Base-by-base conservation (phyloP, 2,113 vertebrate species). In the Ophthalmolycus amberensis region DNA sequence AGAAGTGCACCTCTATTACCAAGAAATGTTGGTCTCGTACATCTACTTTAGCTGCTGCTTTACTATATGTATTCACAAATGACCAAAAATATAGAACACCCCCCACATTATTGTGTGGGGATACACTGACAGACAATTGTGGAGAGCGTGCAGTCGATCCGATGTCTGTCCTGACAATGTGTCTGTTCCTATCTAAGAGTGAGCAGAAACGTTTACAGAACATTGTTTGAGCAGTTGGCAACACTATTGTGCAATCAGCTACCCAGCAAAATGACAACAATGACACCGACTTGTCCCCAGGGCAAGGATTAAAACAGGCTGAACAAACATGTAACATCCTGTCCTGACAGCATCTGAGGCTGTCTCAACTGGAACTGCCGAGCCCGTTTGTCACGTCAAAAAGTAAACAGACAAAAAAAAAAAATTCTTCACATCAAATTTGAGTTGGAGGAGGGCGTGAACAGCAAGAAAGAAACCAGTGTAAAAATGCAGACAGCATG, bases 401-500 rank as follows among this genome's bases (percentile, higher is more conserved):
- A 25, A 25, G 25, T 25, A 25, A 25, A 25, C 25, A 25, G 25
- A 25, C 25, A 25, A 25, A 25, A 25, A 25, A 25, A 25, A 25
- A 25, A 25, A 25, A 25, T 25, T 72, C 8, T 22, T 59, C 6
- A 74, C 3, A 52, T 75, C 62, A 46, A 32, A 64, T 77, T 66
- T 0, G 9, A 75, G 38, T 38, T 37, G 29, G 77, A 32, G 72
- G 82, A 22, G 71, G 79, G 78, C 5, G 48, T 89, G 42, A 70
- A 60, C 1, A 68, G 40, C 27, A 73, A 67, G 85, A 29, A 71
- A 73, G 85, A 29, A 71, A 73, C 63, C 9, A 2, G 69, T 38
- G 29, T 56, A 29, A 75, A 72, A 83, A 81, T 46, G 37, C 52
- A 86, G 77, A 75, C 71, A 64, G 59, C 63, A 37, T 60, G 69